Evolutionary conservation across 2,113 vertebrate genomes (phyloP), one percentile per base, ranked within the genome.

Genomic region (Lucifuga dentata): DNA sequence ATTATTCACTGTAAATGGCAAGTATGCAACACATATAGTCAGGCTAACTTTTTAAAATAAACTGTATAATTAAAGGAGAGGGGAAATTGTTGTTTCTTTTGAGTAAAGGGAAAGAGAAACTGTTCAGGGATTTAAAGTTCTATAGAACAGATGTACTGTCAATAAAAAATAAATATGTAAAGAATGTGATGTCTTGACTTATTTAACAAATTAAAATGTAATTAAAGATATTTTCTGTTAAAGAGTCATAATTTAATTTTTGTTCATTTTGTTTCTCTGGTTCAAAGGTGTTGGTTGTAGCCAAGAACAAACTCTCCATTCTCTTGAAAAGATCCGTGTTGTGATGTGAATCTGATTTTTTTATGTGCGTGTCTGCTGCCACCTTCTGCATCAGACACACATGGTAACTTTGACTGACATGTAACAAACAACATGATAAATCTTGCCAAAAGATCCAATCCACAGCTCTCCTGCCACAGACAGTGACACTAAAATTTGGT

Each of bases 1-100:
- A 80, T 73, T 80, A 72, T 73, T 60, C 73, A 86, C 80, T 89
- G 80, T 91, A 88, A 90, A 91, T 86, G 75, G 63, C 64, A 76
- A 74, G 76, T 85, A 89, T 87, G 85, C 76, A 86, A 87, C 80
- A 78, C 70, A 64, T 78, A 72, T 78, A 72, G 65, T 81, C 57
- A 81, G 77, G 67, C 73, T 87, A 84, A 80, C 58, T 71, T 81
- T 81, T 74, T 49, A 49, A 52, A 52, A 66, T 45, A 57, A 70
- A 74, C 20, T 57, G 29, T 65, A 44, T 68, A 53, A 45, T 73
- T 68, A 60, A 66, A 78, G 16, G 69, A 64, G 68, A 65, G 16
- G 53, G 16, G 2, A 33, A 49, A 73, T 33, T 52, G 35, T 71
- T 46, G 56, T 29, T 79, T 76, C 63, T 81, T 76, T 78, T 68